These are phyloP conservation scores for Bugula neritina DNA, from an alignment of 2,888 invertebrate species.

Conservation along the genomic window DNA sequence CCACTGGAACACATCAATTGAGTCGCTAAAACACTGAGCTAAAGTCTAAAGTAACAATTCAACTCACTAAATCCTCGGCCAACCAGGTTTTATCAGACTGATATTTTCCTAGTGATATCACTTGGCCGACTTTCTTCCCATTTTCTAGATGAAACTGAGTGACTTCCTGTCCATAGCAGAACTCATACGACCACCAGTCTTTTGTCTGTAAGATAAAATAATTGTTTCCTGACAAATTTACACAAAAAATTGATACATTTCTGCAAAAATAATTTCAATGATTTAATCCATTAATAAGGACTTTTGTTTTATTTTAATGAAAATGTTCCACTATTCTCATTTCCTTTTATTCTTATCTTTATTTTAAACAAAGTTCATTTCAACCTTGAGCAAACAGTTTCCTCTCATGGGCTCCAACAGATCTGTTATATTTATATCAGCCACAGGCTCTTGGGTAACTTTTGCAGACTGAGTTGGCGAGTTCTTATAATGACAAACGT, in stretches of 20 bases:
- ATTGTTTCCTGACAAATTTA: no score
- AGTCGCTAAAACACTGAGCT: no score
- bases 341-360: no score
- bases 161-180: slow-evolving; percentile 54
- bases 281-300: no score
- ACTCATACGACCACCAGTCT: slow-evolving; percentile 57
- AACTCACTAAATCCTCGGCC: slow-evolving; percentile 31
- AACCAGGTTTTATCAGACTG: slow-evolving; percentile 54
- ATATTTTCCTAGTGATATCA: slow-evolving; percentile 48
- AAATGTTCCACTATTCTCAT: no score
- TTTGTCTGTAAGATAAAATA: slow-evolving; percentile 44
- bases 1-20: no score
- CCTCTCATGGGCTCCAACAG: slow-evolving; percentile 18
- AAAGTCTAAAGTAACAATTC: no score
- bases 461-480: neutral
- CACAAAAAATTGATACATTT: neutral
- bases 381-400: slow-evolving; percentile 16
- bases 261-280: no score
- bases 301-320: no score
- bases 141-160: slow-evolving; percentile 55
- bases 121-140: slow-evolving; percentile 45
- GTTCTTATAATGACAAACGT: slow-evolving; percentile 3
- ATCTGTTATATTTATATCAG: slow-evolving; percentile 4
- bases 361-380: no score
- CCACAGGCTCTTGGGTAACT: neutral